These are phyloP conservation scores for Apodemia zela DNA, from an alignment of 2,888 invertebrate genomes.

Conservation along the genomic window DNA sequence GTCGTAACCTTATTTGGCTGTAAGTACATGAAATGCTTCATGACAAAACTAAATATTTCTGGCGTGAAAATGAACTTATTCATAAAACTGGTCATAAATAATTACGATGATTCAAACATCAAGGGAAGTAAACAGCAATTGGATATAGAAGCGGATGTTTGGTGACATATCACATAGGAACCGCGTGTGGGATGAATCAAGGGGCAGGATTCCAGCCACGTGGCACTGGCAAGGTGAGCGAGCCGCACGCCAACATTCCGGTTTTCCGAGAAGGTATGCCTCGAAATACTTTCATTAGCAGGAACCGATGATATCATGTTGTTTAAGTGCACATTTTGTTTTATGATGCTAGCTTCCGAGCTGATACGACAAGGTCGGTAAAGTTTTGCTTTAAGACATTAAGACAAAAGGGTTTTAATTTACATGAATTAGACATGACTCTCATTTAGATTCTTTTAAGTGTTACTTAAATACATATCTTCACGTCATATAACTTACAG, in stretches of 20 bases:
- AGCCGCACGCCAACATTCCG: constrained; percentile 48
- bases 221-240: constrained; percentile 39
- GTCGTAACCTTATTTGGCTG: background rate
- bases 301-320: constrained; percentile 41
- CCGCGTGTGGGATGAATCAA: constrained; percentile 42
- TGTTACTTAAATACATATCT: no score
- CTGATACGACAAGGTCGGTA: constrained; percentile 8
- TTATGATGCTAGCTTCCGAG: constrained; percentile 29
- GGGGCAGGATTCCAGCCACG: constrained; percentile 38
- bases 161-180: constrained; percentile 31
- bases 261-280: constrained; percentile 49
- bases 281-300: constrained; percentile 37
- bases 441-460: no score
- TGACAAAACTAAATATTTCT: background rate
- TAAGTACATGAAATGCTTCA: background rate
- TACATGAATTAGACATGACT: background rate
- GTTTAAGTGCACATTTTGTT: constrained; percentile 13
- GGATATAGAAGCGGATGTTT: background rate
- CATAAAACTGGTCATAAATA: background rate
- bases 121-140: background rate
- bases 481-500: no score
- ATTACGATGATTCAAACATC: background rate
- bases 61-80: background rate
- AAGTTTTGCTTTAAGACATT: background rate
- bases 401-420: background rate